phyloP scores from a whole-genome alignment of 30 jellyfish, hydroid and myxozoan genomes.

The Aurelia aurita region DNA sequence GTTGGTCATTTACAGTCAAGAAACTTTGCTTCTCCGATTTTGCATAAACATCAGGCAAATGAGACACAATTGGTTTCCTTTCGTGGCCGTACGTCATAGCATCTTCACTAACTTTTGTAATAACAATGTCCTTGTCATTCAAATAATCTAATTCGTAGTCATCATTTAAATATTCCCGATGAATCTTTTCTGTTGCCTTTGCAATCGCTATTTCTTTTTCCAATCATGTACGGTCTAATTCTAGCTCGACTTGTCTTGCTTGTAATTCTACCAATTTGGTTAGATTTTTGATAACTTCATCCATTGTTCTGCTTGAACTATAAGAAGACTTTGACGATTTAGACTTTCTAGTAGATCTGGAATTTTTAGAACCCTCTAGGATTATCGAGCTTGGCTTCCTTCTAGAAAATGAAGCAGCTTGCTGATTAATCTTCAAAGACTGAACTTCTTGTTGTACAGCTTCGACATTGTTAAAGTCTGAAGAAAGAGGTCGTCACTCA shows the following conservation, averaged over 20 bases:
- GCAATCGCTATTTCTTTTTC: conserved; percentile 48
- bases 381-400: conserved; percentile 32
- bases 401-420: conserved; percentile 19
- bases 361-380: conserved; percentile 26
- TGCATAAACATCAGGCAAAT: conserved; percentile 22
- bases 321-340: conserved; percentile 20
- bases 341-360: neutral
- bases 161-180: conserved; percentile 47
- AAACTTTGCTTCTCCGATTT: conserved; percentile 18
- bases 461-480: conserved; percentile 37
- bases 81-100: conserved; percentile 28
- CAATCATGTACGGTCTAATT: conserved; percentile 49
- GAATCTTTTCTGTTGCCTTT: conserved; percentile 53
- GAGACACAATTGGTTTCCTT: conserved; percentile 34
- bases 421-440: conserved; percentile 44
- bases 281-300: conserved; percentile 44
- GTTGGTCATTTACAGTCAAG: conserved; percentile 24
- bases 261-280: conserved; percentile 31
- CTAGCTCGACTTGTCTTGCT: conserved; percentile 35
- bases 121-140: conserved; percentile 39
- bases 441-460: conserved; percentile 40
- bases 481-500: conserved; percentile 59
- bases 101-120: conserved; percentile 27
- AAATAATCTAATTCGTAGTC: conserved; percentile 24
- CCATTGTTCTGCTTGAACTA: conserved; percentile 47